phyloP scores from a whole-genome alignment of 2,797 vertebrate species.

The Aulostomus chinensis region DNA sequence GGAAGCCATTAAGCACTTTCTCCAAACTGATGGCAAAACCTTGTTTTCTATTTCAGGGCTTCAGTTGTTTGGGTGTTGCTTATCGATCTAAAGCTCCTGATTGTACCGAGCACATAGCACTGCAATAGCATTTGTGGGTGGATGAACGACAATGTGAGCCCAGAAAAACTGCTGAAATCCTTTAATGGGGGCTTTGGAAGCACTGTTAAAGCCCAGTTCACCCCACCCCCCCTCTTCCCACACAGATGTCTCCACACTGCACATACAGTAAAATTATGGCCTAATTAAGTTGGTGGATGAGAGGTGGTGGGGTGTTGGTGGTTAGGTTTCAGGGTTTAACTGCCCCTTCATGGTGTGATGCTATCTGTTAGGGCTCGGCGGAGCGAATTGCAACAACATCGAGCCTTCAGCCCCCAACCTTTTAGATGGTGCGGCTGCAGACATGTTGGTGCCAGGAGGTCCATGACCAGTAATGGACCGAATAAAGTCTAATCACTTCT shows the following conservation, averaged over 20 bases:
- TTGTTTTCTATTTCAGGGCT: conserved; percentile 22
- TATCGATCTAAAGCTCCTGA: conserved; percentile 39
- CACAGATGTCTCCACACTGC: conserved; percentile 52
- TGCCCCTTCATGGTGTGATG: conserved; percentile 63
- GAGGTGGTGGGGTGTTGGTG: conserved; percentile 13
- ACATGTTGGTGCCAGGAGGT: conserved; percentile 73
- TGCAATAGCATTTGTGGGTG: neutral
- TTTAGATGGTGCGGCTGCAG: conserved; percentile 56
- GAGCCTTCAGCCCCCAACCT: conserved; percentile 27
- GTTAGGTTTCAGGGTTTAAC: conserved; percentile 69
- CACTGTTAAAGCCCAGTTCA: conserved; percentile 30
- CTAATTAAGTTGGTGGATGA: conserved; percentile 65
- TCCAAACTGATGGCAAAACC: conserved; percentile 35
- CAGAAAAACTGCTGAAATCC: conserved; percentile 56
- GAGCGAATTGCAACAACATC: conserved; percentile 41
- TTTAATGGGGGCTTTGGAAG: conserved; percentile 69
- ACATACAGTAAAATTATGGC: conserved; percentile 76
- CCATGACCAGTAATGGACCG: conserved; percentile 67
- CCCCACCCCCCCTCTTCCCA: conserved; percentile 32
- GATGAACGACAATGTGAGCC: conserved; percentile 11
- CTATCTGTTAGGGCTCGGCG: conserved; percentile 67
- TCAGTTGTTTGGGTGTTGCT: conserved; percentile 5
- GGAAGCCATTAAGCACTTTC: conserved; percentile 33
- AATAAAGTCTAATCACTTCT: conserved; percentile 56
- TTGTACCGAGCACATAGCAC: neutral